Evolutionary conservation across 2,888 invertebrate genomes (phyloP).

Genomic region (Phymatocera aterrima): DNA sequence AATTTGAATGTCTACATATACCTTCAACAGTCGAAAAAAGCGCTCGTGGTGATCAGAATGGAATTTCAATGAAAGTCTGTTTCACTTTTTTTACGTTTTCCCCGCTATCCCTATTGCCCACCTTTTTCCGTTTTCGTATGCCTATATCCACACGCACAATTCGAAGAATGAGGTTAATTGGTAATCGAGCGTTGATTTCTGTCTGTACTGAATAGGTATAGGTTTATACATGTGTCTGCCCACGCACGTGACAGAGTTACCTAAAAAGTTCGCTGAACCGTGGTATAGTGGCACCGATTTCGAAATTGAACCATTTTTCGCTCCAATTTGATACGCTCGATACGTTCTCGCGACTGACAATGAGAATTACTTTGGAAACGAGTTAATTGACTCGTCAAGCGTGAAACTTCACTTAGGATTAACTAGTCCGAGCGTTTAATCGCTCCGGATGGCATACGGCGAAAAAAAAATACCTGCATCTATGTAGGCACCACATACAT

Average conservation of each 20-base stretch:
- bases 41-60: background rate
- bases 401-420: slow-evolving; percentile 36
- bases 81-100: background rate
- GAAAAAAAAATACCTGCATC: no score
- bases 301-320: slow-evolving; percentile 28
- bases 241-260: slow-evolving; percentile 19
- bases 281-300: background rate
- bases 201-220: background rate
- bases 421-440: slow-evolving; percentile 21
- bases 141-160: slow-evolving; percentile 6
- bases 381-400: slow-evolving; percentile 37
- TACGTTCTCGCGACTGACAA: slow-evolving; percentile 17
- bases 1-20: no score
- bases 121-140: background rate
- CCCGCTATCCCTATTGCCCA: background rate
- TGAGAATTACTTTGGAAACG: slow-evolving; percentile 33
- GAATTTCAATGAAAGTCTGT: background rate
- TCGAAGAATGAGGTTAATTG: background rate
- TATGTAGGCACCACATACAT: background rate
- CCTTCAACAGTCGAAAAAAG: background rate
- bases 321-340: slow-evolving; percentile 26
- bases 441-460: background rate
- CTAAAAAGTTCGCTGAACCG: slow-evolving; percentile 17
- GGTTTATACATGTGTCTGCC: background rate
- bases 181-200: background rate